These are phyloP conservation scores for Colletes collaris DNA, from an alignment of 2,888 invertebrate species.

Conservation along the genomic window DNA sequence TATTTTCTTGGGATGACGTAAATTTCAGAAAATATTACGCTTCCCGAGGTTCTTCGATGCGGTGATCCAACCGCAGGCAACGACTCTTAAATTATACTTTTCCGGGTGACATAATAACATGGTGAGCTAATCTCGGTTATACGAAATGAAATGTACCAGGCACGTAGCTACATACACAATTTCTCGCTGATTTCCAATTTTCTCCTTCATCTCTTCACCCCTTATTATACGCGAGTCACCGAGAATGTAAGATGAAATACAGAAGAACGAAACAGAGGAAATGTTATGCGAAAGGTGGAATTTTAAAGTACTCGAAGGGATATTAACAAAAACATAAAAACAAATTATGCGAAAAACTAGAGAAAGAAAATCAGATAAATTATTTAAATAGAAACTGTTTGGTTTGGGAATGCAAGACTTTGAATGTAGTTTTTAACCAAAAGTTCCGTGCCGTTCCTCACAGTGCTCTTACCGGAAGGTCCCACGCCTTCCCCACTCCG, in stretches of 20 bases:
- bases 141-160: conserved; percentile 37
- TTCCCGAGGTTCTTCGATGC: conserved; percentile 6
- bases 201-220: conserved; percentile 49
- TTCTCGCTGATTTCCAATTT: conserved; percentile 76
- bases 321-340: no score
- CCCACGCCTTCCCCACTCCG: no score
- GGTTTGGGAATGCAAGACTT: no score
- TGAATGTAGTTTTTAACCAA: no score
- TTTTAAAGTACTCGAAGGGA: no score
- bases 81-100: conserved; percentile 42
- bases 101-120: conserved; percentile 48
- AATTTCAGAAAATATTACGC: neutral
- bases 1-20: conserved; percentile 7
- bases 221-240: neutral
- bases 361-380: no score
- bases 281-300: neutral
- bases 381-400: no score
- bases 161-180: conserved; percentile 43
- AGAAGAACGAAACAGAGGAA: neutral
- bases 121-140: conserved; percentile 60
- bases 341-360: no score
- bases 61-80: conserved; percentile 13
- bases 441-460: no score
- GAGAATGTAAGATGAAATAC: neutral
- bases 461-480: no score